These are phyloP conservation scores for Trichonephila clavipes DNA, from an alignment of 1,140 invertebrate genomes.

Conservation along the genomic window DNA sequence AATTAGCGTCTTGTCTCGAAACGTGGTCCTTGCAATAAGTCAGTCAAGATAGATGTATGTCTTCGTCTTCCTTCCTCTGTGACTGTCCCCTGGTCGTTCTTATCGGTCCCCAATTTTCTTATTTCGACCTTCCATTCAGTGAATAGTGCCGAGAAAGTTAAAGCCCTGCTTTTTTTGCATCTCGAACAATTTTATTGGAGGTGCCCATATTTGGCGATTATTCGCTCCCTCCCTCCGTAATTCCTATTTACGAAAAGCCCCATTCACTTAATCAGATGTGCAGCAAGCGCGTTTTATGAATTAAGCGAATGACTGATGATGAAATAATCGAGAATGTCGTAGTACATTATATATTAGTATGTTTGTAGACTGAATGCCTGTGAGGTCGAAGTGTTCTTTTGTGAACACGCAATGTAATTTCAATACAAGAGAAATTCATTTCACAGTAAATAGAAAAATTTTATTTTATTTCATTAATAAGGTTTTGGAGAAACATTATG, in stretches of 20 bases:
- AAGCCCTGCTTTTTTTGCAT: background rate
- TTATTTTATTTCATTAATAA: too few relatives aligned
- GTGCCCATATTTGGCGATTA: slow-evolving; percentile 54
- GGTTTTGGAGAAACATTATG: too few relatives aligned
- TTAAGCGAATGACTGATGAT: too few relatives aligned
- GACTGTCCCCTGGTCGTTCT: slow-evolving; percentile 71
- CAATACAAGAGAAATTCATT: too few relatives aligned
- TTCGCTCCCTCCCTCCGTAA: background rate
- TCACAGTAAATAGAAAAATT: too few relatives aligned
- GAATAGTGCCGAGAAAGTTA: slow-evolving; percentile 45
- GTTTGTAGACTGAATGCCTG: too few relatives aligned
- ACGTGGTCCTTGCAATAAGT: slow-evolving; percentile 76
- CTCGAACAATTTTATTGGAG: background rate
- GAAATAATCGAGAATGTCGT: too few relatives aligned
- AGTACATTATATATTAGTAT: too few relatives aligned
- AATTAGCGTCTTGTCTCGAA: slow-evolving; percentile 77
- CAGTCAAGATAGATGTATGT: slow-evolving; percentile 74
- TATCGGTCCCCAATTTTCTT: slow-evolving; percentile 74
- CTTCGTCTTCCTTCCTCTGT: slow-evolving; percentile 41
- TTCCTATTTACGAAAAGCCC: background rate
- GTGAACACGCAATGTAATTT: too few relatives aligned
- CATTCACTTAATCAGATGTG: background rate
- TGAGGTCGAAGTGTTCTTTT: too few relatives aligned
- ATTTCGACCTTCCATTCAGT: slow-evolving; percentile 63
- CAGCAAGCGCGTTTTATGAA: too few relatives aligned